phyloP scores from a whole-genome alignment of 2,113 vertebrate genomes.

The Malurus alboscapulatus region DNA sequence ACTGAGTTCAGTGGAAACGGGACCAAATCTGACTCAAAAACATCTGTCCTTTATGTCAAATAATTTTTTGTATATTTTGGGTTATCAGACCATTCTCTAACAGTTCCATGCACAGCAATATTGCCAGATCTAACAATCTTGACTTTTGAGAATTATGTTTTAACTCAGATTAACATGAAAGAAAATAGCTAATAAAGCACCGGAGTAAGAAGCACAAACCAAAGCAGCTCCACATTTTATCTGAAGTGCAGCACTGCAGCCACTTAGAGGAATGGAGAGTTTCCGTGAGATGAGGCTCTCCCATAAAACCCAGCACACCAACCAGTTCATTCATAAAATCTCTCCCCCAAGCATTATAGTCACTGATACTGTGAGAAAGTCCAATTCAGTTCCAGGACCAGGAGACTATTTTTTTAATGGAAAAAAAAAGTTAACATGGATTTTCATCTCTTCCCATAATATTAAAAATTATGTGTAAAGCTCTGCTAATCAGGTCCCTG shows the following conservation, averaged over 20 bases:
- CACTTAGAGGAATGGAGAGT: not conserved
- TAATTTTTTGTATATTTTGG: not conserved
- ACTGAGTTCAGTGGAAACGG: constrained; percentile 26
- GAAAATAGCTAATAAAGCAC: not conserved
- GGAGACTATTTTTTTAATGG: not conserved
- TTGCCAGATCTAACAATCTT: not conserved
- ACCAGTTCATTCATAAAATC: constrained; percentile 51
- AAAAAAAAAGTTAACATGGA: constrained; percentile 24
- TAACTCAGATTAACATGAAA: not conserved
- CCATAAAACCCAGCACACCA: not conserved
- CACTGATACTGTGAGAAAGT: constrained; percentile 36
- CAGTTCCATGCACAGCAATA: not conserved
- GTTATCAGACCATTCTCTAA: not conserved
- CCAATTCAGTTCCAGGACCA: constrained; percentile 46
- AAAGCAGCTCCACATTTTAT: not conserved
- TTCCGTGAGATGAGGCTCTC: not conserved
- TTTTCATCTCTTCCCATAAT: constrained; percentile 66
- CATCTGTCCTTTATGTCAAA: constrained; percentile 55
- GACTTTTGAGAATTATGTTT: not conserved
- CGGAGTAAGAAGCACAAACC: not conserved
- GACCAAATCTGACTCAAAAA: constrained; percentile 33
- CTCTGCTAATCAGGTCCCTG: constrained; percentile 78
- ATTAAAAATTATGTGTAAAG: constrained; percentile 73
- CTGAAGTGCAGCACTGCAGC: not conserved
- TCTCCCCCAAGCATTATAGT: not conserved